Base-by-base conservation (phyloP, 2,888 invertebrate genomes). In the Philereme transversata region DNA sequence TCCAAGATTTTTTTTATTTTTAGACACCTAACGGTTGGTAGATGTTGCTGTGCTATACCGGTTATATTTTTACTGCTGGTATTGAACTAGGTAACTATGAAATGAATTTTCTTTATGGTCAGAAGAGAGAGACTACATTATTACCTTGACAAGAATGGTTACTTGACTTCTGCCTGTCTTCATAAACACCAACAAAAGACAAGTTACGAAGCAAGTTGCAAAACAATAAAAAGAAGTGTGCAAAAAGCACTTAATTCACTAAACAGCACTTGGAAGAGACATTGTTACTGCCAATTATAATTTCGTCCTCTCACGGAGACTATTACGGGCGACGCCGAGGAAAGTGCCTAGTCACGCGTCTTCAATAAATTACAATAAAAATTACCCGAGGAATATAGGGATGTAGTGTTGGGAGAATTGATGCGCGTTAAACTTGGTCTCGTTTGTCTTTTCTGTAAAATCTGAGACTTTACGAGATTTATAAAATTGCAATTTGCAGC, bases 301-400 rank as follows among this genome's bases (percentile, higher is more conserved):
- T 79, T 76, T 74, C 67, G 77, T 75, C 78, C 73, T 76, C 75
- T 72, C 66, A 68, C 65, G 73, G 76, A 67, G 70, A 77, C 79
- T 77, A 81, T 84, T 82, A 79, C 68, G 70, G 48, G 58, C 67
- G 74, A 74, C 74, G 60, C 74, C 73, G 77, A 72, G 74, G 75
- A 77, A 83, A 82, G 80, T 82, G 90, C 86, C 83, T 81, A 83
- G 90, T 90, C 90, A 90, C 90, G 90, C 78, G 78, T 78, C 75
- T 71, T 77, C 89, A 72, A 90, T 90, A 91, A 90, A 90, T 91
- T 88, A 89, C 81, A 82, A 87, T 85, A 87, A 88, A 88, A 88
- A 83, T 79, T 84, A 83, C 83, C 82, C 81, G 73, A 74, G 69
- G 77, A 81, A 78, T 78, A 74, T 77, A 79, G 74, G 78, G 76